Conservation (phyloP, 2,797 vertebrate genomes). For the Uromys caudimaculatus region DNA sequence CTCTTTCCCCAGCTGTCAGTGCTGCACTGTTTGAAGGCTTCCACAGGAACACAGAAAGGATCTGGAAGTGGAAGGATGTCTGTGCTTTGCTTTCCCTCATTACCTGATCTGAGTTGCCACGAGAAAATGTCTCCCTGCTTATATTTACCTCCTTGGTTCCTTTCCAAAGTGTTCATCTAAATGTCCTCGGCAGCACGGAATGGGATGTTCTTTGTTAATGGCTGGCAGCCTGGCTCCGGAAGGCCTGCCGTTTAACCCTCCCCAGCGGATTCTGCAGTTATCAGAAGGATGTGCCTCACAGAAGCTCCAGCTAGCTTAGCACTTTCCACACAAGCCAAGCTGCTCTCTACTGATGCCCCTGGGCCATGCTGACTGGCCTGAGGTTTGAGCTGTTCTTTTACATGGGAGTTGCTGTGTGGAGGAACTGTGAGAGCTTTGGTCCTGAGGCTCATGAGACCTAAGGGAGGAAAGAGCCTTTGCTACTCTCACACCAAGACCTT, state of each 20-base stretch:
- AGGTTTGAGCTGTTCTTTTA: background rate
- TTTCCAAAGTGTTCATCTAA: conserved; percentile 66
- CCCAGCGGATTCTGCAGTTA: conserved; percentile 35
- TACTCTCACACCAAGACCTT: background rate
- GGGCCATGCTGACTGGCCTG: background rate
- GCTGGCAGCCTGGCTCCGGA: conserved; percentile 56
- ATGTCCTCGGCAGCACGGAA: conserved; percentile 33
- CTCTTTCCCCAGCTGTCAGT: background rate
- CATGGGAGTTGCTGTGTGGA: background rate
- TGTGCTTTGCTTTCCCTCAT: background rate
- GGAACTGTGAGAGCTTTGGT: background rate
- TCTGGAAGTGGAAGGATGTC: background rate
- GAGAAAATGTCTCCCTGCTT: background rate
- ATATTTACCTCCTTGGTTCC: conserved; percentile 38
- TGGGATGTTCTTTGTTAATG: conserved; percentile 55
- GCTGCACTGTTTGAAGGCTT: background rate
- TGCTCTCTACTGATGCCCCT: background rate
- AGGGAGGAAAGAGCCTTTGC: background rate
- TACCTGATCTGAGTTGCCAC: background rate
- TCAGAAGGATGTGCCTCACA: background rate
- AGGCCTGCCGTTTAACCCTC: conserved; percentile 57
- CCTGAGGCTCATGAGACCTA: background rate
- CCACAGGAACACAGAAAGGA: background rate
- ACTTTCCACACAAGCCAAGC: background rate
- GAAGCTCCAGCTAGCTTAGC: background rate